Evolutionary conservation across 2,113 vertebrate genomes (phyloP), one percentile per base, ranked within the genome.

Genomic region (Rhizomys pruinosus): DNA sequence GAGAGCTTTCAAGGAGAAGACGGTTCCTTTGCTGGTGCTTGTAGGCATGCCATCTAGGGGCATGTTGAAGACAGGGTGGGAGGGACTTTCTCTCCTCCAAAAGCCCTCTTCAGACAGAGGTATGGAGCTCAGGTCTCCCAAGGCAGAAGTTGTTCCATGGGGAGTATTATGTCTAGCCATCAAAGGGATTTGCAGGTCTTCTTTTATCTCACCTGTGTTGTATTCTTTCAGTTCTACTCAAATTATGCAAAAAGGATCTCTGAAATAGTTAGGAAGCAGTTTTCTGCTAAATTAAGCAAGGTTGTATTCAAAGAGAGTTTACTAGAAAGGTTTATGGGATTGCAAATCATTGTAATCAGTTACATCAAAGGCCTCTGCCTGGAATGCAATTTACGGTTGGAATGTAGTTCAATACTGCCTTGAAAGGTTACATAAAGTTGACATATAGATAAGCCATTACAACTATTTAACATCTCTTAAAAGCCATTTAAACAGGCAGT

Each of bases 221-320:
- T 44, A 90, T 79, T 66, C 37, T 84, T 91, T 94, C 47, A 91
- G 92, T 92, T 89, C 72, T 73, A 22, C 23, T 44, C 77, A 80
- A 90, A 23, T 77, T 66, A 63, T 80, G 32, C 92, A 94, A 76
- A 11, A n/a, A n/a, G 29, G 17, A 13, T 92, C 47, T 76, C 76
- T 87, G 57, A 80, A 84, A 95, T 0, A 91, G 79, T 74, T 42
- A 87, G 79, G 90, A 95, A 91, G 63, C 29, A 89, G 95, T 97
- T 97, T 97, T 95, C 91, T 97, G 90, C 76, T 93, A 84, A 95
- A 94, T 97, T 97, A 96, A 97, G 47, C 84, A 97, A 94, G 80
- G 61, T 15, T 94, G 80, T 95, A 96, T 86, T 95, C 93, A 90
- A 91, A 91, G 82, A 90, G 22, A 78, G 71, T 61, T 93, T 91